A percentile compares a stretch with the other conserved stretches of the same genome.
These are phyloP conservation scores for Armadillidium nasatum DNA, from an alignment of 1,140 invertebrate genomes.

Conservation along the genomic window DNA sequence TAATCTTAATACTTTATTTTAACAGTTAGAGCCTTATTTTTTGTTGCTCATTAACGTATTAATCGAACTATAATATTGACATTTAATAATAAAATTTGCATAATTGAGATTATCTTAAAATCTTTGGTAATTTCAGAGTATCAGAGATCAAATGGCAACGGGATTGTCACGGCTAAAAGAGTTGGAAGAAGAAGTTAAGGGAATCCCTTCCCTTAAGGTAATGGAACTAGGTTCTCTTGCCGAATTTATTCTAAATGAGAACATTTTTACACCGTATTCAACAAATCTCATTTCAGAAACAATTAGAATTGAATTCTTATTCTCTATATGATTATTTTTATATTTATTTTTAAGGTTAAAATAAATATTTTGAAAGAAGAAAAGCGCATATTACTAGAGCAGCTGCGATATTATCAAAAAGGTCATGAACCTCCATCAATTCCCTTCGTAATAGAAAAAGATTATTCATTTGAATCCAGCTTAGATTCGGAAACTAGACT, in stretches of 20 bases:
- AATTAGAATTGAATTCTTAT: too few relatives aligned
- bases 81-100: too few relatives aligned
- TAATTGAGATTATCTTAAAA: too few relatives aligned
- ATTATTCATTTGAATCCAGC: not conserved
- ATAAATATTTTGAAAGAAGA: constrained; percentile 67
- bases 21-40: too few relatives aligned
- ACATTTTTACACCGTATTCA: too few relatives aligned
- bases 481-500: not conserved
- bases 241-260: too few relatives aligned
- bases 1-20: too few relatives aligned
- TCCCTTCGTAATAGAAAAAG: not conserved
- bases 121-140: constrained; percentile 52
- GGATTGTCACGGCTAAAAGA: constrained; percentile 71
- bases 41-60: too few relatives aligned
- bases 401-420: constrained; percentile 49
- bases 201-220: constrained; percentile 75
- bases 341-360: constrained; percentile 57
- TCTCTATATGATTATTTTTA: too few relatives aligned
- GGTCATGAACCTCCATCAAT: not conserved
- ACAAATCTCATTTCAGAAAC: too few relatives aligned
- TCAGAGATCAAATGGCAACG: constrained; percentile 69
- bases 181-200: constrained; percentile 76
- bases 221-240: constrained; percentile 17
- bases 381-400: constrained; percentile 61
- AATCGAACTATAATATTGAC: too few relatives aligned